Evolutionary conservation across 2,888 invertebrate species (phyloP).

Genomic region (Patella depressa): DNA sequence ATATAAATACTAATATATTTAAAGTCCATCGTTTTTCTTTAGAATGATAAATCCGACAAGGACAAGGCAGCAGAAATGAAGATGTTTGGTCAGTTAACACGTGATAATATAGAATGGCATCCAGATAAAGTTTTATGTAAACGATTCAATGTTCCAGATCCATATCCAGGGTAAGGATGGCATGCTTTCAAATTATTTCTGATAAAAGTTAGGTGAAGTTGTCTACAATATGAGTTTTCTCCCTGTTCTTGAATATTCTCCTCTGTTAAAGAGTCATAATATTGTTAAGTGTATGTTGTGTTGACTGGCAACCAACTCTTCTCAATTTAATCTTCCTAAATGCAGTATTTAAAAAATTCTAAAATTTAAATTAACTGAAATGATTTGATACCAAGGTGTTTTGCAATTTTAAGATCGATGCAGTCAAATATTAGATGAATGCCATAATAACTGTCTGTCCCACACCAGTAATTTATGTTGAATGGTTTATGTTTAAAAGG

Average conservation of each 20-base stretch:
- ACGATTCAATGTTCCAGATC: constrained; percentile 93
- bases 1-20: too few relatives aligned
- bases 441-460: too few relatives aligned
- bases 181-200: background rate
- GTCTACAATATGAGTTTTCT: background rate
- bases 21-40: constrained; percentile 15
- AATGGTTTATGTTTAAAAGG: too few relatives aligned
- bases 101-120: constrained; percentile 81
- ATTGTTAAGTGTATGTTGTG: too few relatives aligned
- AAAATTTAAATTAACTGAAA: too few relatives aligned
- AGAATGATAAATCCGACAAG: constrained; percentile 74
- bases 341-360: too few relatives aligned
- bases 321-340: too few relatives aligned
- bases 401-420: too few relatives aligned
- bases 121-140: constrained; percentile 88
- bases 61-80: constrained; percentile 81
- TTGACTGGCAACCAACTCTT: too few relatives aligned
- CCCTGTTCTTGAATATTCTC: constrained; percentile 15
- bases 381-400: too few relatives aligned
- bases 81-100: constrained; percentile 84
- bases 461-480: too few relatives aligned
- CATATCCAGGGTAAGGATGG: constrained; percentile 76
- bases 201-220: background rate
- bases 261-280: background rate
- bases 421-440: too few relatives aligned